A percentile compares a stretch with the other conserved stretches of the same genome.
Evolutionary conservation across 2,113 vertebrate species (phyloP).

Genomic region (Dunckerocampus dactyliophorus): DNA sequence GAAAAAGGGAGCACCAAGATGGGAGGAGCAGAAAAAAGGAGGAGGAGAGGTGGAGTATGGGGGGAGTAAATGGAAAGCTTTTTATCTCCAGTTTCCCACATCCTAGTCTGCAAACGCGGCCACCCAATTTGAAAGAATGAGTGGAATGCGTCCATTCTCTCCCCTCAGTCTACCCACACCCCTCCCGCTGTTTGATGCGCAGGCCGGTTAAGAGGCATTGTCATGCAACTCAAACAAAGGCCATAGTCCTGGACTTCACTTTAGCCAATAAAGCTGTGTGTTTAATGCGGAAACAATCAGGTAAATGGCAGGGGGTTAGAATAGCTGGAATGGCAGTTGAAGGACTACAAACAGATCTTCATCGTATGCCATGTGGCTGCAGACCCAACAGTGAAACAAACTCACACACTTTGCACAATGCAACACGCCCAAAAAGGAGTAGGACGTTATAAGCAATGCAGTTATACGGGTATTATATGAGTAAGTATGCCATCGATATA

Average conservation of each 20-base stretch:
- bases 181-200: slow-evolving; percentile 76
- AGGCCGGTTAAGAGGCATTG: slow-evolving; percentile 64
- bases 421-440: too few species aligned
- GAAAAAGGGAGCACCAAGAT: slow-evolving; percentile 49
- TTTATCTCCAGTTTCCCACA: slow-evolving; percentile 97
- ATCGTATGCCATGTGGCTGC: not conserved
- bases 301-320: slow-evolving; percentile 36
- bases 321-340: slow-evolving; percentile 24
- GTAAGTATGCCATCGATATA: too few species aligned
- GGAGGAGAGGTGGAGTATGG: not conserved
- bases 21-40: slow-evolving; percentile 26
- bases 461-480: too few species aligned
- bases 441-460: too few species aligned
- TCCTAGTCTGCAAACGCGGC: slow-evolving; percentile 86
- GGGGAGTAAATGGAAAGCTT: slow-evolving; percentile 74
- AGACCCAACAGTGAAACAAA: too few species aligned
- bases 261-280: slow-evolving; percentile 34
- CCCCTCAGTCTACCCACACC: slow-evolving; percentile 19
- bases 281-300: slow-evolving; percentile 64
- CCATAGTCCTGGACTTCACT: slow-evolving; percentile 28
- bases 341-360: slow-evolving; percentile 27
- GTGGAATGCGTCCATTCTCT: slow-evolving; percentile 80
- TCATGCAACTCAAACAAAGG: slow-evolving; percentile 59
- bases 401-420: too few species aligned
- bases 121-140: slow-evolving; percentile 95